Evolutionary conservation across 2,113 vertebrate species (phyloP).

Genomic region (Argyrosomus japonicus): DNA sequence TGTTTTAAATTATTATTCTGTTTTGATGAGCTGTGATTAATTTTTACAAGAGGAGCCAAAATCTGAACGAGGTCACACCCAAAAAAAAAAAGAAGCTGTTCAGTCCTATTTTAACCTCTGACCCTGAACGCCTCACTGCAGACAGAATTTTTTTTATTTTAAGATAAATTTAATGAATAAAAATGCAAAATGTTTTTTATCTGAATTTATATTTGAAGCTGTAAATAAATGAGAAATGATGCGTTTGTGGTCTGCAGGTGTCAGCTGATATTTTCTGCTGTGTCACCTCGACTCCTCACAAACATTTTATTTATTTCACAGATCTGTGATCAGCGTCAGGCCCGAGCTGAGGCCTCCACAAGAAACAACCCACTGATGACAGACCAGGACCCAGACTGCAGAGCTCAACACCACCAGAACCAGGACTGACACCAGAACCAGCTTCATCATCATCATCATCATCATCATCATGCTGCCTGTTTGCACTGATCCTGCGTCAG

Average conservation of each 20-base stretch:
- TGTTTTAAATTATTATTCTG: not conserved
- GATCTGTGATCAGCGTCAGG: conserved; percentile 9
- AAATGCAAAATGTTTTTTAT: not conserved
- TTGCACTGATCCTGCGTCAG: no score
- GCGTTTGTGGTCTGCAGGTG: not conserved
- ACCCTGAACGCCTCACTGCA: conserved; percentile 38
- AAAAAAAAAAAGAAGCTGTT: conserved; percentile 13
- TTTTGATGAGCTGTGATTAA: conserved; percentile 27
- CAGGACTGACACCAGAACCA: no score
- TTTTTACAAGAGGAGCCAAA: conserved; percentile 14
- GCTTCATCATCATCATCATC: no score
- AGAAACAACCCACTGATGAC: not conserved
- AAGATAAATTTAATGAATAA: not conserved
- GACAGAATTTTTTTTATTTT: not conserved
- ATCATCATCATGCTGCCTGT: no score
- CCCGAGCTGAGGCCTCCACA: conserved; percentile 13
- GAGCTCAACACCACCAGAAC: no score
- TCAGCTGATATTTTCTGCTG: not conserved
- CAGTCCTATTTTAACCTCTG: conserved; percentile 50
- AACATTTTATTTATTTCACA: not conserved
- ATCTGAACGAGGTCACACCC: conserved; percentile 25
- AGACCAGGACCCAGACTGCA: not conserved
- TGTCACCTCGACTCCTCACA: conserved; percentile 72
- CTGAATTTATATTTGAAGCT: not conserved
- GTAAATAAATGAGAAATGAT: not conserved